Evolutionary conservation across 2,113 vertebrate genomes (phyloP).

Genomic region (Apus apus): DNA sequence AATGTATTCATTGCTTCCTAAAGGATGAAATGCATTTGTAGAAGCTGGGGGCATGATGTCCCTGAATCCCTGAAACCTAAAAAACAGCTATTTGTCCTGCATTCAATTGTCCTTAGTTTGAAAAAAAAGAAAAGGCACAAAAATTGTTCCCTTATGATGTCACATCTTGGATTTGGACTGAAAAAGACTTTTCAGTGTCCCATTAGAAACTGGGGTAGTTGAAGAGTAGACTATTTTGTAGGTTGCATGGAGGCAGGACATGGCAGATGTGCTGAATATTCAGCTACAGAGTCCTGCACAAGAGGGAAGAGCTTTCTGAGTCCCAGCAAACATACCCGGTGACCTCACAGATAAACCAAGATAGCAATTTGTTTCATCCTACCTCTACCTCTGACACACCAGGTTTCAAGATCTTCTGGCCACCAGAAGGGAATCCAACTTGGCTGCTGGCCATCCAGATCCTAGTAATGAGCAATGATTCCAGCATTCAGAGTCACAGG

Average conservation of each 20-base stretch:
- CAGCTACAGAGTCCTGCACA: not conserved
- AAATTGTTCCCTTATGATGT: not conserved
- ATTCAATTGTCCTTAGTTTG: too few relatives aligned
- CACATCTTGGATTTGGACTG: not conserved
- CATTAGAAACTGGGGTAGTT: not conserved
- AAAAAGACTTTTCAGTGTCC: not conserved
- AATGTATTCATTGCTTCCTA: not conserved
- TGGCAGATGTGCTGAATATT: not conserved
- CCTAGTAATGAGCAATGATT: not conserved
- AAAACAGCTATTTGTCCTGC: not conserved
- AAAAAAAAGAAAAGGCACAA: not conserved
- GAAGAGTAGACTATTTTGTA: not conserved
- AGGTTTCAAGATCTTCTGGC: not conserved
- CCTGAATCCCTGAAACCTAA: not conserved
- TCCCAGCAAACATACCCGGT: not conserved
- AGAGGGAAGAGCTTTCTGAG: not conserved
- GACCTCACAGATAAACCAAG: not conserved
- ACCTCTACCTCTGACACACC: not conserved
- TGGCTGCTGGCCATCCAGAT: not conserved
- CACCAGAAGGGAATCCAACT: not conserved
- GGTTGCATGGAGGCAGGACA: not conserved
- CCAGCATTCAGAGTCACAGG: not conserved
- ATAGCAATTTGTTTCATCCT: not conserved
- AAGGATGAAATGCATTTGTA: not conserved
- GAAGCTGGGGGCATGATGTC: not conserved